phyloP scores from a whole-genome alignment of 2,113 vertebrate species.

The Toxotes jaculatrix region DNA sequence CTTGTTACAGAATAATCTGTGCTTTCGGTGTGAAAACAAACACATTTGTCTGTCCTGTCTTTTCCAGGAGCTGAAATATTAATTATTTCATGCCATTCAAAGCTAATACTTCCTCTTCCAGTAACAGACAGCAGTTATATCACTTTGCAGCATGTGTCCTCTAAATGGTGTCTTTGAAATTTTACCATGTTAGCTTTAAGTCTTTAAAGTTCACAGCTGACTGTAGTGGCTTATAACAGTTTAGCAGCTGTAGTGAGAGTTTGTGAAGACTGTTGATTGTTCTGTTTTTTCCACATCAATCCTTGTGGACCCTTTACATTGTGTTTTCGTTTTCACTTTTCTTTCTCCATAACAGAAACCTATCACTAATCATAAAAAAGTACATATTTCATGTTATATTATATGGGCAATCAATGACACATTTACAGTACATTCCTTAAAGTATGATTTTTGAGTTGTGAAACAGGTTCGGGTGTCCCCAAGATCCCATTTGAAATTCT shows the following conservation, averaged over 20 bases:
- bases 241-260: no score
- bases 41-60: neutral
- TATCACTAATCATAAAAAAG: neutral
- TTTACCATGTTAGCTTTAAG: neutral
- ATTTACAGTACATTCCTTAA: no score
- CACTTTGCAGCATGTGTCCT: neutral
- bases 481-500: no score
- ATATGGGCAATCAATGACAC: no score
- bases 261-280: neutral
- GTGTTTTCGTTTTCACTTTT: neutral
- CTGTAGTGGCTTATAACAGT: neutral
- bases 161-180: neutral
- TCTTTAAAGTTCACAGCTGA: constrained; percentile 4
- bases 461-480: no score
- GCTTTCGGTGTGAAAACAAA: neutral
- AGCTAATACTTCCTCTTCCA: neutral
- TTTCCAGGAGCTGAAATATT: neutral
- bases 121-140: neutral
- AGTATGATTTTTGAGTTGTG: no score
- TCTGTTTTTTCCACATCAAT: neutral
- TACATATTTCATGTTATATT: no score
- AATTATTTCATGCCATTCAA: neutral
- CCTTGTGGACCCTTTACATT: no score
- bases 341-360: neutral
- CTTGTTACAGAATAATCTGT: neutral